Evolutionary conservation across 1,140 invertebrate genomes (phyloP).

Genomic region (Drosophila nigromelanica): DNA sequence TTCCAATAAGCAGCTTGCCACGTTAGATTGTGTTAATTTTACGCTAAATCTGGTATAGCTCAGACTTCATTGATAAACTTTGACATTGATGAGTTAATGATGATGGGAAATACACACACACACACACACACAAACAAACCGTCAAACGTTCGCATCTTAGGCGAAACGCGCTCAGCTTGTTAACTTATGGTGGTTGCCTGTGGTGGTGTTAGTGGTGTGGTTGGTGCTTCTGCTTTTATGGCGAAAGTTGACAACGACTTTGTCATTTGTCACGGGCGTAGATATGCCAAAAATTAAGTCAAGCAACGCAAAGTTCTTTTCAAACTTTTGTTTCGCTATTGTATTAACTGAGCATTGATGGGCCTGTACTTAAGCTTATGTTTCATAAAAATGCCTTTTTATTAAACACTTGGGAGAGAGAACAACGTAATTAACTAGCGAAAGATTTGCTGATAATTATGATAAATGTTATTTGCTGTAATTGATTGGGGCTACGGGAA

Average conservation of each 20-base stretch:
- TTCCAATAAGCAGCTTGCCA: slow-evolving; percentile 64
- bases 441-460: slow-evolving; percentile 55
- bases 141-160: slow-evolving; percentile 31
- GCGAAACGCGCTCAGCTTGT: slow-evolving; percentile 31
- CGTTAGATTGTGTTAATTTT: slow-evolving; percentile 79
- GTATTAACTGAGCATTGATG: slow-evolving; percentile 46
- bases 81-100: slow-evolving; percentile 82
- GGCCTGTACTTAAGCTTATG: slow-evolving; percentile 21
- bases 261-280: slow-evolving; percentile 64
- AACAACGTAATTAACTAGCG: slow-evolving; percentile 25
- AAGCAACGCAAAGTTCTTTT: slow-evolving; percentile 47
- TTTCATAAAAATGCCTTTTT: slow-evolving; percentile 40
- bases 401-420: slow-evolving; percentile 30
- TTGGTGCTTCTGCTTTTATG: slow-evolving; percentile 48
- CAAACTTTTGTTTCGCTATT: slow-evolving; percentile 53
- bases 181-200: slow-evolving; percentile 19
- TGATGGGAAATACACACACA: slow-evolving; percentile 55
- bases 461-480: slow-evolving; percentile 53
- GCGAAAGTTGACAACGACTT: slow-evolving; percentile 62
- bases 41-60: slow-evolving; percentile 77
- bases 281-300: slow-evolving; percentile 63
- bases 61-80: slow-evolving; percentile 74
- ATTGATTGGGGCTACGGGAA: slow-evolving; percentile 38
- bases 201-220: neutral
- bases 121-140: slow-evolving; percentile 49